Evolutionary conservation across 1,140 invertebrate species (phyloP).

Genomic region (Magallana gigas): DNA sequence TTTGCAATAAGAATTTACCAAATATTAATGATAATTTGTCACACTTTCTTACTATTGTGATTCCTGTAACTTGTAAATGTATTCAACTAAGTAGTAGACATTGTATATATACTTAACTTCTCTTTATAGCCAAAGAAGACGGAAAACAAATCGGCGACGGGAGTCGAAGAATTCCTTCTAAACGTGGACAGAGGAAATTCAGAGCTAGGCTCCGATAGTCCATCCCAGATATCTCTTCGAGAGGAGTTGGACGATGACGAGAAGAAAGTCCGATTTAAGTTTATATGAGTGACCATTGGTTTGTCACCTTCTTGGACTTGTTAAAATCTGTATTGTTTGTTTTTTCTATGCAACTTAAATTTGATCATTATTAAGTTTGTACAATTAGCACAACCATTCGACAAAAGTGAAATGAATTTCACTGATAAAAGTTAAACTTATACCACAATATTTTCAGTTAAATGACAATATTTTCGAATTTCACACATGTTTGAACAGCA

Average conservation of each 20-base stretch:
- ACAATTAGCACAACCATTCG: neutral
- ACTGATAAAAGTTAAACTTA: neutral
- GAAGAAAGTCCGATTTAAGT: slow-evolving; percentile 1
- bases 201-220: neutral
- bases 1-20: too few relatives aligned
- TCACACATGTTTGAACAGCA: too few relatives aligned
- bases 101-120: neutral
- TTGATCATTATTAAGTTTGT: too few relatives aligned
- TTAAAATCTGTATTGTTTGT: too few relatives aligned
- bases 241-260: neutral
- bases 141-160: neutral
- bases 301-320: neutral
- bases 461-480: too few relatives aligned
- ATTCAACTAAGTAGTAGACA: neutral
- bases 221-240: neutral
- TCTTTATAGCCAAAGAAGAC: neutral
- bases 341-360: too few relatives aligned
- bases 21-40: too few relatives aligned
- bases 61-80: neutral
- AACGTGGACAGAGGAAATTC: neutral
- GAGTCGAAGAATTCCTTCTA: neutral
- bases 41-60: neutral
- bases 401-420: slow-evolving; percentile 3
- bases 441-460: too few relatives aligned
- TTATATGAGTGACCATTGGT: neutral